Conservation (phyloP, 2,888 invertebrate genomes). For the Temnothorax unifasciatus region DNA sequence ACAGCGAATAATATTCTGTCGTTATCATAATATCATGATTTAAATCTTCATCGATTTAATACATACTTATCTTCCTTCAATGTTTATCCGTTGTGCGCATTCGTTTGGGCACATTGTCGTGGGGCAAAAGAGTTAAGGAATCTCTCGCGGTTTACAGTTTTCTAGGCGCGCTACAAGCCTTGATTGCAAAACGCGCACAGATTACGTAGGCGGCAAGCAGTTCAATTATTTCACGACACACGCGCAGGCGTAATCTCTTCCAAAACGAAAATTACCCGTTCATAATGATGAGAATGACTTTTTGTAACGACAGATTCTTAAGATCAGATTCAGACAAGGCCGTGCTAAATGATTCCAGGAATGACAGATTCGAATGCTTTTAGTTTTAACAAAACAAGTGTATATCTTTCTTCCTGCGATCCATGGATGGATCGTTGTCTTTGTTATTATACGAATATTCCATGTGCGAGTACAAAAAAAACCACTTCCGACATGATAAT, state of each 20-base stretch:
- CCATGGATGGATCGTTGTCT: background rate
- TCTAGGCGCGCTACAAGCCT: slow-evolving; percentile 13
- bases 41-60: slow-evolving; percentile 57
- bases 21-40: slow-evolving; percentile 51
- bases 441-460: background rate
- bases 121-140: slow-evolving; percentile 31
- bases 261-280: background rate
- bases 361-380: background rate
- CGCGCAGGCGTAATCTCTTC: background rate
- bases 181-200: background rate
- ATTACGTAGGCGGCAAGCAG: background rate
- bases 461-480: slow-evolving; percentile 30
- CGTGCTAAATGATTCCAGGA: background rate
- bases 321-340: background rate
- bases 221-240: background rate
- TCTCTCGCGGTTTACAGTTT: slow-evolving; percentile 49
- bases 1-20: slow-evolving; percentile 37
- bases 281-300: background rate
- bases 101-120: slow-evolving; percentile 14
- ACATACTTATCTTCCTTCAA: slow-evolving; percentile 29
- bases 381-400: slow-evolving; percentile 25
- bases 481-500: slow-evolving; percentile 3
- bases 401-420: background rate
- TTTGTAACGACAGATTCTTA: slow-evolving; percentile 17
- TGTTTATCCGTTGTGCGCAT: slow-evolving; percentile 32